Percentiles rank a stretch among this genome's conserved stretches.
phyloP scores from a whole-genome alignment of 2,888 invertebrate genomes.

The Hypomecis punctinalis region DNA sequence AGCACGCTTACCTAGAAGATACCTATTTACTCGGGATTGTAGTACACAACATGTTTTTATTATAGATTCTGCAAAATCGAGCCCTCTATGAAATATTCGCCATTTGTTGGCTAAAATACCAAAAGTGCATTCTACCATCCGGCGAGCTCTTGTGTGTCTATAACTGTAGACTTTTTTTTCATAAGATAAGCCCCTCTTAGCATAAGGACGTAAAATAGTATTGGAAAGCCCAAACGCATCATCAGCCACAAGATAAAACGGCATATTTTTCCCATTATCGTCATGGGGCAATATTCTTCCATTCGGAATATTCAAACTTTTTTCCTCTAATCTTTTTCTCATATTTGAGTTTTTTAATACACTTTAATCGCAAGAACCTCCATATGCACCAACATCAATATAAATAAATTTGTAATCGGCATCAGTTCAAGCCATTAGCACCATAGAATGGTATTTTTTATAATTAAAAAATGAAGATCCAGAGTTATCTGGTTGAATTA shows the following conservation, averaged over 20 bases:
- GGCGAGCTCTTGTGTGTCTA: conserved; percentile 29
- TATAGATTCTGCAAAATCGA: conserved; percentile 17
- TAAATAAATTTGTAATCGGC: conserved; percentile 14
- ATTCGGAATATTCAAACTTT: conserved; percentile 29
- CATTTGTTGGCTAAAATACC: conserved; percentile 40
- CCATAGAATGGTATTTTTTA: conserved; percentile 39
- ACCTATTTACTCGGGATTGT: no score
- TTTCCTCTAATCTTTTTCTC: conserved; percentile 28
- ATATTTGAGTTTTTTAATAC: conserved; percentile 17
- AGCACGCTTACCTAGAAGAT: no score
- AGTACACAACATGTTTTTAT: conserved; percentile 25
- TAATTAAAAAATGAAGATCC: conserved; percentile 39
- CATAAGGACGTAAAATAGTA: conserved; percentile 26
- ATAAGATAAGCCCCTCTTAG: conserved; percentile 22
- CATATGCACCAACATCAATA: conserved; percentile 9
- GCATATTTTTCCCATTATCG: conserved; percentile 23
- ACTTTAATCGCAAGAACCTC: conserved; percentile 24
- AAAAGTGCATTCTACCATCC: conserved; percentile 42
- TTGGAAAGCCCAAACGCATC: conserved; percentile 35
- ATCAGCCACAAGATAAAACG: conserved; percentile 33
- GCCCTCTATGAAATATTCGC: conserved; percentile 38
- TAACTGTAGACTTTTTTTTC: conserved; percentile 43
- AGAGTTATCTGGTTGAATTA: conserved; percentile 25
- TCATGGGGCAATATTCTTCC: conserved; percentile 31
- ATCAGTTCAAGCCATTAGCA: conserved; percentile 42